Conservation (phyloP, 2,797 vertebrate genomes). For the Hoplostethus mediterraneus region DNA sequence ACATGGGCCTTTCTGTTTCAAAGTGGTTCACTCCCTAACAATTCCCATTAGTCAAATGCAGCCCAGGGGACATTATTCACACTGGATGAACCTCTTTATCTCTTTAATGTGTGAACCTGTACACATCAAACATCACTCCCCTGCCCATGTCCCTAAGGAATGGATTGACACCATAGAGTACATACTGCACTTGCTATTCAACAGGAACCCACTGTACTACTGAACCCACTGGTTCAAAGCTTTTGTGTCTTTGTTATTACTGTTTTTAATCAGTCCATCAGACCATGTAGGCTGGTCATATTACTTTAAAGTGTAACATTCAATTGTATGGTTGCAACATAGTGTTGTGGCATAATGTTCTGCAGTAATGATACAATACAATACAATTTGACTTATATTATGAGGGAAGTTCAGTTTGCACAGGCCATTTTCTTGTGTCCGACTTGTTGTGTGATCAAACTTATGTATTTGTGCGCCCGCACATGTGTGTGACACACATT, state of each 20-base stretch:
- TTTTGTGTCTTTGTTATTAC: background rate
- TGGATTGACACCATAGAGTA: constrained; percentile 19
- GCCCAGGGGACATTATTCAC: constrained; percentile 48
- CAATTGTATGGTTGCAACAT: too few relatives aligned
- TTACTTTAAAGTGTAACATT: too few relatives aligned
- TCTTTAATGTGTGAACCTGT: constrained; percentile 50
- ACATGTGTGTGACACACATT: too few relatives aligned
- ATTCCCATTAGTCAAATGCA: constrained; percentile 54
- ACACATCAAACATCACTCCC: constrained; percentile 45
- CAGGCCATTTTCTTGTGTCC: background rate
- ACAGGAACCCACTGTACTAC: background rate
- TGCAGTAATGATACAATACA: background rate
- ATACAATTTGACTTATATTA: background rate
- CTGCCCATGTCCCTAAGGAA: constrained; percentile 25
- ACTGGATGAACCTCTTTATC: constrained; percentile 53
- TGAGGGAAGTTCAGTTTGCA: background rate
- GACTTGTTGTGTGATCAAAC: too few relatives aligned
- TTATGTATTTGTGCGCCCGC: too few relatives aligned
- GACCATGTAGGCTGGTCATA: too few relatives aligned
- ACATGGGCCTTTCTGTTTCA: constrained; percentile 28
- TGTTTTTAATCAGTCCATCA: too few relatives aligned
- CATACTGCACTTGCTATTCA: constrained; percentile 19
- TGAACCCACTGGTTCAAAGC: background rate
- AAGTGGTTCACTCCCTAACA: constrained; percentile 35
- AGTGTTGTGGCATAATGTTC: too few relatives aligned